Base-by-base conservation (phyloP, 1,140 invertebrate genomes). In the Nylanderia fulva region DNA sequence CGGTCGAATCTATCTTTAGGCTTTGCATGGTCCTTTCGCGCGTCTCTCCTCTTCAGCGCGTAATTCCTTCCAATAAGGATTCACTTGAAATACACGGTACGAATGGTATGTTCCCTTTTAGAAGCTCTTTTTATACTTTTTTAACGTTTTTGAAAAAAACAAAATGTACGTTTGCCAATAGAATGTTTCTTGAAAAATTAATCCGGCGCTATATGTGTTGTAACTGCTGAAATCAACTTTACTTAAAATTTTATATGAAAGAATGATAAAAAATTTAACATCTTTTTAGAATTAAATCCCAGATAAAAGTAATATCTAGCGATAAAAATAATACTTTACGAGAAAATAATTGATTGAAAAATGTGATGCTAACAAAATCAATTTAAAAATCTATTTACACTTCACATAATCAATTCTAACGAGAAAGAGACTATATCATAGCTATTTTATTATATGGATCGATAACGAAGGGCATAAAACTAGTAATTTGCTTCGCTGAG, bases 1-100 rank as follows among this genome's bases (percentile, higher is more conserved):
- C 90, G 87, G 84, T 87, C 83, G 90, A 82, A 87, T 64, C 63
- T 75, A 75, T 89, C 80, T 86, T 76, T 75, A 52, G 60, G 42
- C 45, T 66, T 89, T 64, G 80, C 79, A 80, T 89, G 69, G 61
- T 61, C 80, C 54, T 71, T 77, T 82, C 80, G n/a, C n/a, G n/a
- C n/a, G 85, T 77, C 60, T 82, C 80, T 85, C 58, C 63, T 82
- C 45, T 74, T 45, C 58, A 24, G 7, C 39, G 71, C 66, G 77
- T 82, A 82, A 82, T 82, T 82, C 77, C 52, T 72, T 33, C 52
- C 39, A 60, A 68, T 71, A 45, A 27, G 39, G 58, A 54, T 66
- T 82, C 66, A 82, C 52, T 27, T 33, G 52, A 82, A 82, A 60
- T 82, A 27, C 39, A 80, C 27, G 52, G 45, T 56, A 52, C 77